Percentiles rank a stretch among this genome's conserved stretches.
Conservation (phyloP, 2,888 invertebrate species). For the Incurvaria masculella region DNA sequence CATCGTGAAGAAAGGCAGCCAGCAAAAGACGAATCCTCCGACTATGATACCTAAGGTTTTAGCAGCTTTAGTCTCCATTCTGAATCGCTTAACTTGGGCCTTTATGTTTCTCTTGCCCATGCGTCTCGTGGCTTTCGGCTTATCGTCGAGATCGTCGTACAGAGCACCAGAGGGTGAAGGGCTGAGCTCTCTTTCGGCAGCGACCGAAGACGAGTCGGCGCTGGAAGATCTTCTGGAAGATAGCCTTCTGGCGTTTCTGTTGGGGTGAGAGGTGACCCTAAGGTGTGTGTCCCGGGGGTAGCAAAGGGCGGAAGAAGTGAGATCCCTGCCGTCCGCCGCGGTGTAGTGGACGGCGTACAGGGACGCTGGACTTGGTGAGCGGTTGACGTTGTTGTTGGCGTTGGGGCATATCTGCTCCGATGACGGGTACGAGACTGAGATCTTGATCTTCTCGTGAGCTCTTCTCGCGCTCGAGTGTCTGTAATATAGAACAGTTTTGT, state of each 20-base stretch:
- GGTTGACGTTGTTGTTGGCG: conserved; percentile 34
- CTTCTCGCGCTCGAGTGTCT: conserved; percentile 61
- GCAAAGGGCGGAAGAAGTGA: conserved; percentile 49
- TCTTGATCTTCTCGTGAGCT: conserved; percentile 77
- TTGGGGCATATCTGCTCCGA: conserved; percentile 62
- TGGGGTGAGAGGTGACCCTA: conserved; percentile 45
- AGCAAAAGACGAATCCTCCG: conserved; percentile 94
- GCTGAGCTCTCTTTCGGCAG: conserved; percentile 37
- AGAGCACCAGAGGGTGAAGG: conserved; percentile 46
- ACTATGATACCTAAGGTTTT: conserved; percentile 97
- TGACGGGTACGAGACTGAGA: conserved; percentile 82
- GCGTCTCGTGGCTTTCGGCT: conserved; percentile 56
- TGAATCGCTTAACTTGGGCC: conserved; percentile 86
- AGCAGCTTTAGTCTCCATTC: conserved; percentile 96
- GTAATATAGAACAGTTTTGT: no score
- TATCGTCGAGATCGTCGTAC: conserved; percentile 42
- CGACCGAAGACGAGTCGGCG: conserved; percentile 35
- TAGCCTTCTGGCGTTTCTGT: conserved; percentile 9
- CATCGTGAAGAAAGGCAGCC: conserved; percentile 96
- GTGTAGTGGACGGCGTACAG: conserved; percentile 68
- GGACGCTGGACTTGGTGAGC: conserved; percentile 41
- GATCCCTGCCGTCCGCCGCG: conserved; percentile 58
- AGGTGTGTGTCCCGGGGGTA: conserved; percentile 53
- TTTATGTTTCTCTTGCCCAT: conserved; percentile 91
- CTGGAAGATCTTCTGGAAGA: conserved; percentile 41